Evolutionary conservation across 2,113 vertebrate genomes (phyloP), one percentile per base, ranked within the genome.

Genomic region (Lycaon pictus): DNA sequence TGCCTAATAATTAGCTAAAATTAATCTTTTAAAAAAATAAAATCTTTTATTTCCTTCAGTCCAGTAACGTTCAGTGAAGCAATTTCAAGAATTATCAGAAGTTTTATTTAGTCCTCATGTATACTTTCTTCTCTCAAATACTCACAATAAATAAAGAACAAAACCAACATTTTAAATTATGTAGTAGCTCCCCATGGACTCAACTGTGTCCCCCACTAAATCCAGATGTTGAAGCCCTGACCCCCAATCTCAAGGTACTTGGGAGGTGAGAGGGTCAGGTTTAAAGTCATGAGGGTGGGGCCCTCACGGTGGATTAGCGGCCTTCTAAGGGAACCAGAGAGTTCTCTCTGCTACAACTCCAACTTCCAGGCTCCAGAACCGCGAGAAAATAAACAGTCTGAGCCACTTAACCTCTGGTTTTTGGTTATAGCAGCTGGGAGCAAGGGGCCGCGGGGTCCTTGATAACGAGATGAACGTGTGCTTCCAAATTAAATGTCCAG

Each of bases 1-100:
- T 79, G 65, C 83, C 15, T 83, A 92, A 90, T 85, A 87, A 91
- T 56, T 48, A 97, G 29, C 48, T 87, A 96, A 96, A 97, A 93
- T 81, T 84, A 92, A 82, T 23, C 65, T 84, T 82, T 74, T 55
- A 71, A 43, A 43, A 7, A 43, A 43, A 43, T 43, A 43, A 43
- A 92, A 82, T 23, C 65, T 88, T 82, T 74, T 55, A 77, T 19
- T 94, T 92, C 83, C 35, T 95, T 97, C 58, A 23, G 51, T 0
- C 87, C 13, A 67, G 12, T 82, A 84, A 88, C 65, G 76, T 80
- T 76, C 74, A 82, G 13, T 35, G 93, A 79, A 43, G 6, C 5
- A 19, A 13, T 89, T 94, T 95, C 37, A 95, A 69, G 56, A 93
- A 89, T 81, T 13, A 93, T 17, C 51, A 48, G 43, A 95, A 85